Conservation (phyloP, 2,113 vertebrate species). For the Megaceryle torquata region DNA sequence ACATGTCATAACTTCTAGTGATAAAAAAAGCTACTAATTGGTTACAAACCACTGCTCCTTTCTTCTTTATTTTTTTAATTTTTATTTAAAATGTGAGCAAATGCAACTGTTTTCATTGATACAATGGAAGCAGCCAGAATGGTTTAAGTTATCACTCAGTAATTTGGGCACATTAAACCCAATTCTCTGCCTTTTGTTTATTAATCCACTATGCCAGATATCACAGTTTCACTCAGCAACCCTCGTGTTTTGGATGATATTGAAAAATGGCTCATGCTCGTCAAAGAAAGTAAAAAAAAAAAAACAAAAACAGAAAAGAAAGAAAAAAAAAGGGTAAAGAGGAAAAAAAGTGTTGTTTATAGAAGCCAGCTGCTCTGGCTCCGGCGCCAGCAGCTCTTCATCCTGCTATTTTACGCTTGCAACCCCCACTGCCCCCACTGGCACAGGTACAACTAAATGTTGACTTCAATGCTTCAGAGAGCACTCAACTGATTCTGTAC, state of each 20-base stretch:
- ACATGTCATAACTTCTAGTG: neutral
- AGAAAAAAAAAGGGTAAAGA: neutral
- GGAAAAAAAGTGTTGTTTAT: slow-evolving; percentile 73
- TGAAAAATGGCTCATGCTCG: slow-evolving; percentile 52
- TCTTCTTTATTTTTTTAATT: slow-evolving; percentile 12
- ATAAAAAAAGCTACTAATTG: slow-evolving; percentile 26
- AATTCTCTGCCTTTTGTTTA: slow-evolving; percentile 50
- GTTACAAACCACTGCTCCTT: slow-evolving; percentile 17
- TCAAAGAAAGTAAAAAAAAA: slow-evolving; percentile 34
- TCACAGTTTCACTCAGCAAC: slow-evolving; percentile 44
- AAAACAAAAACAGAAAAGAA: no score
- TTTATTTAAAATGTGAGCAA: neutral
- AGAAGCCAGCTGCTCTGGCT: slow-evolving; percentile 79
- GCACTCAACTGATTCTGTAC: slow-evolving; percentile 77
- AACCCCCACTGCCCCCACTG: slow-evolving; percentile 71
- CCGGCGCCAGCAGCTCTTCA: slow-evolving; percentile 73
- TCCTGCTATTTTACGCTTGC: slow-evolving; percentile 69
- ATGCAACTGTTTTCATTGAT: neutral
- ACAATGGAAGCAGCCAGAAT: neutral
- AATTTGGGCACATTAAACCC: slow-evolving; percentile 47
- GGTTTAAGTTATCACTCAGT: slow-evolving; percentile 48
- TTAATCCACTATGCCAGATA: slow-evolving; percentile 47
- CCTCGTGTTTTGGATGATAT: slow-evolving; percentile 38
- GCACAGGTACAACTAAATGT: slow-evolving; percentile 79
- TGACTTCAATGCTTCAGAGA: slow-evolving; percentile 81